Conservation (phyloP, 2,113 vertebrate species). For the Pimephales promelas region DNA sequence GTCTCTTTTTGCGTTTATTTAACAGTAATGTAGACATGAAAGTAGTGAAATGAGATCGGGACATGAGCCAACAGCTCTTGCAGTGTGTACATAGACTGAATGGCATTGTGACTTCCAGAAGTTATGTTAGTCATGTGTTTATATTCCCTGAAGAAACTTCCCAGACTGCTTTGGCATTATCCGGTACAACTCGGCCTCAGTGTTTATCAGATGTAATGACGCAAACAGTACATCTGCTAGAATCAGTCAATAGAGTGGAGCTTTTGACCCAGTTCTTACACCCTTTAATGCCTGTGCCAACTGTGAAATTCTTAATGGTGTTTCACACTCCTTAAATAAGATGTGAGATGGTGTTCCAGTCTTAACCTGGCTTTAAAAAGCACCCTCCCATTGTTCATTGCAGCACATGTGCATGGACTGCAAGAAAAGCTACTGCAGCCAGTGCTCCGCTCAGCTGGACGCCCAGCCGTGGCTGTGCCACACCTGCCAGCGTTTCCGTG, state of each 20-base stretch:
- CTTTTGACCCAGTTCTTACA: neutral
- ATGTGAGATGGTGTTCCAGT: neutral
- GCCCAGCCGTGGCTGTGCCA: slow-evolving; percentile 84
- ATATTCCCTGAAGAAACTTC: neutral
- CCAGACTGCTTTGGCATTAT: neutral
- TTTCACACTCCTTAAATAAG: neutral
- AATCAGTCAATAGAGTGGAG: neutral
- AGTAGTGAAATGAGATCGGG: neutral
- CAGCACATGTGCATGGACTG: slow-evolving; percentile 93
- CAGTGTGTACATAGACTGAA: neutral
- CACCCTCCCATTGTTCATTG: neutral
- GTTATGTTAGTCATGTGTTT: neutral
- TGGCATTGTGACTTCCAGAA: neutral
- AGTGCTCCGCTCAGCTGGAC: slow-evolving; percentile 79
- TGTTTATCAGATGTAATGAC: neutral
- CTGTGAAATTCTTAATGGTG: neutral
- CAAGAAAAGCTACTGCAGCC: slow-evolving; percentile 84
- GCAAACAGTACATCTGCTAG: neutral
- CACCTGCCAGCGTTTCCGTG: slow-evolving; percentile 88
- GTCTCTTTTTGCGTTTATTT: neutral
- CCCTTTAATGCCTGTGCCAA: neutral
- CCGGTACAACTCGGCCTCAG: neutral
- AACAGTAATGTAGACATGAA: neutral
- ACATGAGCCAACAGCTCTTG: neutral
- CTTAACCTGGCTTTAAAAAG: neutral